A percentile compares a stretch with the other conserved stretches of the same genome.
phyloP scores from a whole-genome alignment of 2,113 vertebrate genomes.

The Proterorhinus semilunaris region DNA sequence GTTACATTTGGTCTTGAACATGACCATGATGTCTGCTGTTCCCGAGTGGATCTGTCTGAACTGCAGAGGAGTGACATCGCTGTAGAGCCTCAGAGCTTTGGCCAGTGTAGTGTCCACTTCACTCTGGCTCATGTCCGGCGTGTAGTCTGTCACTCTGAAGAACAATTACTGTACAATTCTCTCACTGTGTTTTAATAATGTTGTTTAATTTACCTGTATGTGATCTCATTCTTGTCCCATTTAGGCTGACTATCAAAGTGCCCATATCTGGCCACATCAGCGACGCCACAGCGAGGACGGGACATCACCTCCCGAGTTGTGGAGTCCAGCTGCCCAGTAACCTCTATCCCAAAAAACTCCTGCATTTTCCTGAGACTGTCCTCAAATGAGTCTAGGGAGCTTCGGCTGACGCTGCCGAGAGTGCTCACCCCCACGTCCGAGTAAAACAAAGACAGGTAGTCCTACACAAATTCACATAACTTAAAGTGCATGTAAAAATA shows the following conservation, averaged over 20 bases:
- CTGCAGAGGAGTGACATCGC: slow-evolving; percentile 71
- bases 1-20: slow-evolving; percentile 36
- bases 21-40: slow-evolving; percentile 83
- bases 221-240: slow-evolving; percentile 79
- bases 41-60: slow-evolving; percentile 67
- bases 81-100: slow-evolving; percentile 84
- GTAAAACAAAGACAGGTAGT: slow-evolving; percentile 47
- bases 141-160: slow-evolving; percentile 81
- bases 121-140: slow-evolving; percentile 64
- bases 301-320: slow-evolving; percentile 72
- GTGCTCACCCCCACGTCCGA: slow-evolving; percentile 45
- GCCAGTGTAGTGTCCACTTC: slow-evolving; percentile 72
- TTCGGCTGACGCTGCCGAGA: slow-evolving; percentile 29
- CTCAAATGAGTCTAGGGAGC: slow-evolving; percentile 40
- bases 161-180: background rate
- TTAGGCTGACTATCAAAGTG: slow-evolving; percentile 66
- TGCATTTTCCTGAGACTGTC: slow-evolving; percentile 78
- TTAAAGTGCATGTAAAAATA: background rate
- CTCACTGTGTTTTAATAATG: background rate
- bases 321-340: slow-evolving; percentile 74
- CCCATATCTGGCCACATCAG: slow-evolving; percentile 64
- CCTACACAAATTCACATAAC: slow-evolving; percentile 13
- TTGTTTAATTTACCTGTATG: slow-evolving; percentile 73
- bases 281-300: slow-evolving; percentile 78
- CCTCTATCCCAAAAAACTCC: slow-evolving; percentile 74